A percentile compares a stretch with the other conserved stretches of the same genome.
Evolutionary conservation across 2,113 vertebrate genomes (phyloP).

Genomic region (Synodontis membranacea): DNA sequence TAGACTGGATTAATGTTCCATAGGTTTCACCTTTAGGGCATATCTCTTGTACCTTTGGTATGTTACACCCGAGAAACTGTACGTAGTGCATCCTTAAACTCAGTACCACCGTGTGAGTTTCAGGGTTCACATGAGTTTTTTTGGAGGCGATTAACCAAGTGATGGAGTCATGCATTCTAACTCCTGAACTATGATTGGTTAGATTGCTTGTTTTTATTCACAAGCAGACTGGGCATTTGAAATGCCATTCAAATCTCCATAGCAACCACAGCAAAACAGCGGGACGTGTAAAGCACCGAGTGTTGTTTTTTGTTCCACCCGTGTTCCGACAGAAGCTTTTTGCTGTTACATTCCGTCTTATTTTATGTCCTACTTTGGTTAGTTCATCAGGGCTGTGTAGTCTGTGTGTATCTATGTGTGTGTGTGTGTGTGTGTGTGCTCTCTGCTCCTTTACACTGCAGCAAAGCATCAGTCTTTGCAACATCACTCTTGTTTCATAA

Average conservation of each 20-base stretch:
- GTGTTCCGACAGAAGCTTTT: not conserved
- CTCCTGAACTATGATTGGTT: not conserved
- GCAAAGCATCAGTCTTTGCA: not conserved
- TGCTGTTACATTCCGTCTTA: not conserved
- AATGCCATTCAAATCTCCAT: not conserved
- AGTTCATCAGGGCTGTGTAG: not conserved
- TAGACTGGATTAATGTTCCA: not conserved
- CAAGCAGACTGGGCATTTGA: not conserved
- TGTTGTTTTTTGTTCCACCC: not conserved
- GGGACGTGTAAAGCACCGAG: not conserved
- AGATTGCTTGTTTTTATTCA: not conserved
- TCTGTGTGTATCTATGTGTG: not conserved
- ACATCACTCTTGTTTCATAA: not conserved
- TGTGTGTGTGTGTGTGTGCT: not conserved
- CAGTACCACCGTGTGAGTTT: not conserved
- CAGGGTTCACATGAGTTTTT: not conserved
- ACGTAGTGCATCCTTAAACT: not conserved
- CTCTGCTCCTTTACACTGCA: not conserved
- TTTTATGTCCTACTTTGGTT: conserved; percentile 15
- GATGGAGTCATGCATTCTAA: not conserved
- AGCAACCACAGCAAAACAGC: conserved; percentile 16
- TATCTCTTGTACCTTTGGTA: not conserved
- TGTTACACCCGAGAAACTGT: not conserved
- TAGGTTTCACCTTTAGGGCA: not conserved
- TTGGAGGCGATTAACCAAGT: not conserved